Base-by-base conservation (phyloP, 2,113 vertebrate genomes). In the Ascaphus truei region DNA sequence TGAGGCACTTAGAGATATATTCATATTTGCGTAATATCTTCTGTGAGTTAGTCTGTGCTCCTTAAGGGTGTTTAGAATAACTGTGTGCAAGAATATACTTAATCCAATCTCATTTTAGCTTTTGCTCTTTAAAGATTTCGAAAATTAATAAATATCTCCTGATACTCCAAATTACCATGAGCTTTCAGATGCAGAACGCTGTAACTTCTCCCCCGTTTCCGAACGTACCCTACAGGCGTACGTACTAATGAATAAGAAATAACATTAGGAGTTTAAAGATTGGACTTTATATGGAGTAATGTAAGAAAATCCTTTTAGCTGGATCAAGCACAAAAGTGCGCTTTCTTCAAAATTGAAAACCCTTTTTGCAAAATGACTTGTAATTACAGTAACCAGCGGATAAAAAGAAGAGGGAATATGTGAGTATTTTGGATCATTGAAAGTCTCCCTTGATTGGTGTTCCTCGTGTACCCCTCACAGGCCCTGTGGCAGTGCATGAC, bases 281-380 rank as follows among this genome's bases (percentile, higher is more conserved):
- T 98, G 94, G 93, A 95, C 92, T 96, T 95, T 92, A 98, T 96
- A 96, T 96, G 95, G 95, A 97, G 93, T 98, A 99, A 99, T 98
- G 93, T 98, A 95, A 95, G 95, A 99, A 99, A 99, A 99, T 99
- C 96, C 96, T 98, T 95, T 99, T 99, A 99, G 95, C 95, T 97
- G 96, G 93, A 99, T 99, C 96, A 92, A 98, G 95, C 96, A 98
- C 95, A 99, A 96, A 95, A 98, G 92, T 96, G 95, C 87, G 90
- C 95, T 97, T 95, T 96, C 94, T 96, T 90, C 95, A 96, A 98
- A 96, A 91, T 90, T 90, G 87, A 90, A 92, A 92, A 92, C 87
- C 90, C 87, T 76, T 90, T 76, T 90, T 84, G 83, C 87, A 89
- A 91, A 91, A 91, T 92, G 85, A 90, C 89, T 90, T 91, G 90